Conservation (phyloP, 2,797 vertebrate genomes). For the Coregonus suidteri region DNA sequence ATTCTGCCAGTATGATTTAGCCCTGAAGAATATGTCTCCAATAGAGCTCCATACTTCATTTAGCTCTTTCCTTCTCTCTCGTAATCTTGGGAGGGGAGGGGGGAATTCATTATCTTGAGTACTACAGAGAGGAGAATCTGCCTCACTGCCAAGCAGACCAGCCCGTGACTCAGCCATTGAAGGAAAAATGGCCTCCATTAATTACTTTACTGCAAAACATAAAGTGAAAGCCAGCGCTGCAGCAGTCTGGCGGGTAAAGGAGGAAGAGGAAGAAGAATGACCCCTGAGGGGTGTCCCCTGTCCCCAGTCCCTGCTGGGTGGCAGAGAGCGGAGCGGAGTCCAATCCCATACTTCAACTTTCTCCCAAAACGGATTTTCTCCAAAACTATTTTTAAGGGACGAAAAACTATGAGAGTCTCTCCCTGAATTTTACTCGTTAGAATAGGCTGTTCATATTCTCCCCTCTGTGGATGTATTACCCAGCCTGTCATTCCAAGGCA, state of each 20-base stretch:
- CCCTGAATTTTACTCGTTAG: too few relatives aligned
- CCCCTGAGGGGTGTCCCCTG: too few relatives aligned
- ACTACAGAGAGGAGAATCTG: background rate
- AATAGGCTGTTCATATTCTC: background rate
- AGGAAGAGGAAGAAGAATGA: background rate
- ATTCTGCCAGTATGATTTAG: background rate
- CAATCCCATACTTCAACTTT: background rate
- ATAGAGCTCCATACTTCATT: background rate
- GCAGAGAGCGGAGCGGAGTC: background rate
- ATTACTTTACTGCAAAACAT: constrained; percentile 47
- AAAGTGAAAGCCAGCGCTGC: constrained; percentile 24
- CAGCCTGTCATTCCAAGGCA: background rate
- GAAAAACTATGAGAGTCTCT: background rate
- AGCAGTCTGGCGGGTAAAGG: background rate
- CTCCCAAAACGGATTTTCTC: background rate
- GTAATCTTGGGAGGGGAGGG: too few relatives aligned
- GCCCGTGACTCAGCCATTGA: constrained; percentile 52
- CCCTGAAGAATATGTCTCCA: background rate
- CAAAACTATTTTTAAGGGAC: background rate
- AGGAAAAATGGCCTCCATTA: constrained; percentile 47
- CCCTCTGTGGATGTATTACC: background rate
- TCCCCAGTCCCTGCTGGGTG: background rate
- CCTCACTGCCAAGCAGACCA: constrained; percentile 32
- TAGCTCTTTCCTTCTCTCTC: background rate
- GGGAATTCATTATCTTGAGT: background rate